These are phyloP conservation scores for Achroia grisella DNA, from an alignment of 1,140 invertebrate species.

Conservation along the genomic window DNA sequence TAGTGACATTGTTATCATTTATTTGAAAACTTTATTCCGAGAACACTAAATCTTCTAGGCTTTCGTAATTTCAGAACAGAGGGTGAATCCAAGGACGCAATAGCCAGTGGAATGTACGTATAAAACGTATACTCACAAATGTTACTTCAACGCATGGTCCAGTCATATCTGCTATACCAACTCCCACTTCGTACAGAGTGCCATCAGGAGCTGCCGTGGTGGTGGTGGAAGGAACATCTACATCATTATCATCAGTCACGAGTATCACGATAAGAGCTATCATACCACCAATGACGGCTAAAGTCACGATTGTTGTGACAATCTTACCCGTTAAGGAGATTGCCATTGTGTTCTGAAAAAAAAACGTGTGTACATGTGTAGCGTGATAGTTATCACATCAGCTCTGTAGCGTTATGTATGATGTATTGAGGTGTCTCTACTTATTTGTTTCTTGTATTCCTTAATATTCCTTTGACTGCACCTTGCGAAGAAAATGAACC, in stretches of 20 bases:
- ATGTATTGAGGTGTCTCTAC: too few relatives aligned
- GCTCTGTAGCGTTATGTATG: too few relatives aligned
- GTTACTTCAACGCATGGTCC: slow-evolving; percentile 92
- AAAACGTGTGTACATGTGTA: too few relatives aligned
- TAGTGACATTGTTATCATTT: too few relatives aligned
- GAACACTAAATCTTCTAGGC: too few relatives aligned
- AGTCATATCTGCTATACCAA: slow-evolving; percentile 90
- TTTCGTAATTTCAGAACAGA: too few relatives aligned
- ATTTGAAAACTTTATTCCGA: too few relatives aligned
- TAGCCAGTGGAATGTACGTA: background rate
- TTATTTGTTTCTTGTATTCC: too few relatives aligned
- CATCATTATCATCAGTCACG: slow-evolving; percentile 9
- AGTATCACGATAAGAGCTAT: slow-evolving; percentile 30
- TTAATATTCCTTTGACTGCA: too few relatives aligned
- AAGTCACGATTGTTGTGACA: slow-evolving; percentile 17
- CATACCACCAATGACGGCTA: slow-evolving; percentile 38
- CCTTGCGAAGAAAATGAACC: too few relatives aligned
- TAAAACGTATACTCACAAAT: slow-evolving; percentile 81
- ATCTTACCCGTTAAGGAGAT: slow-evolving; percentile 35
- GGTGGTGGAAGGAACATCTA: background rate
- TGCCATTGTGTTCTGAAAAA: slow-evolving; percentile 22
- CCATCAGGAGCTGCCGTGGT: slow-evolving; percentile 7
- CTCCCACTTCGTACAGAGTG: slow-evolving; percentile 74
- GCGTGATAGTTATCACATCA: too few relatives aligned
- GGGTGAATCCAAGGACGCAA: too few relatives aligned